phyloP scores from a whole-genome alignment of 2,888 invertebrate species.

The Stratiomys singularior region DNA sequence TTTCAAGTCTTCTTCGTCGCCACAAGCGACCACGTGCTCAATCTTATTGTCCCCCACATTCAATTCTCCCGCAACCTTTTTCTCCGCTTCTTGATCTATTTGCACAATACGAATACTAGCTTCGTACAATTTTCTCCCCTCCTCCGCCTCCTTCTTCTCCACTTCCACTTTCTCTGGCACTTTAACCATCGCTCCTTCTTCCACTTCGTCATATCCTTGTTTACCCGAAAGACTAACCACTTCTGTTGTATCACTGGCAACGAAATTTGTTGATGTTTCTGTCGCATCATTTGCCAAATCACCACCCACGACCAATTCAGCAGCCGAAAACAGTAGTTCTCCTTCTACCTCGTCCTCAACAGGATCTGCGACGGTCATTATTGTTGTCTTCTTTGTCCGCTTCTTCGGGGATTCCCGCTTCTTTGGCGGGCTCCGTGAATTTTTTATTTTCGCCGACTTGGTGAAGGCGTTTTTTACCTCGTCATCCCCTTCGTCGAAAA shows the following conservation, averaged over 20 bases:
- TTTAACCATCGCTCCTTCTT: not conserved
- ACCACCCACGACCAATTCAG: conserved; percentile 7
- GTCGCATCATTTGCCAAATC: conserved; percentile 13
- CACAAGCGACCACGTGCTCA: conserved; percentile 35
- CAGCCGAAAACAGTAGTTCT: not conserved
- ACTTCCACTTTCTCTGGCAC: not conserved
- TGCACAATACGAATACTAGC: not conserved
- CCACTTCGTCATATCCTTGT: not conserved
- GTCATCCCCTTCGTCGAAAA: conserved; percentile 47
- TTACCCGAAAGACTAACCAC: not conserved
- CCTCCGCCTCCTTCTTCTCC: not conserved
- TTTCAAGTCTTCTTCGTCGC: conserved; percentile 31
- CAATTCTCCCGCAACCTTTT: not conserved
- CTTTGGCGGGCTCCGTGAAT: conserved; percentile 32
- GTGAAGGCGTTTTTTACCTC: not conserved
- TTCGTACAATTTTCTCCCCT: not conserved
- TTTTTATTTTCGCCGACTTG: conserved; percentile 18
- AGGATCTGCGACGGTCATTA: conserved; percentile 1
- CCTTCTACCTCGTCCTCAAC: not conserved
- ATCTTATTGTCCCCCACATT: not conserved
- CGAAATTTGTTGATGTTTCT: conserved; percentile 23
- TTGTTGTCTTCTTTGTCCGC: not conserved
- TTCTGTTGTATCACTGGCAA: conserved; percentile 13
- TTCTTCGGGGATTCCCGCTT: conserved; percentile 34
- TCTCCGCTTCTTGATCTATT: not conserved